Base-by-base conservation (phyloP, 30 jellyfish, hydroid and myxozoan species). In the Aurelia aurita region DNA sequence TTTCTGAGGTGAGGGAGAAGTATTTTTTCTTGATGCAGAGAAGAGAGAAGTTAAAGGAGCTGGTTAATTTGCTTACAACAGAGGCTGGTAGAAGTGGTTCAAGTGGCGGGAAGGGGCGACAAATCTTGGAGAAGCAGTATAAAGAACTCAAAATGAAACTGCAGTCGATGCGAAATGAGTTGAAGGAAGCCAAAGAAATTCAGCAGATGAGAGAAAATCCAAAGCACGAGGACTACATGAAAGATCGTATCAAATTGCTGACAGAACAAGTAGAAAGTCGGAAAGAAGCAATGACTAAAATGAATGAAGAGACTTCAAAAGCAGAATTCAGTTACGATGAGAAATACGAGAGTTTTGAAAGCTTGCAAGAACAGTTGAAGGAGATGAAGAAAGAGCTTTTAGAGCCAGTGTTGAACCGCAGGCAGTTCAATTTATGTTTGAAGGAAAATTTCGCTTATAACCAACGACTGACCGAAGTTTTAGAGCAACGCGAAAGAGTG, bases 401-500 rank as follows among this genome's bases (percentile, higher is more conserved):
- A 19, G 93, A 83, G 51, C 81, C 93, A 32, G 61, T 83, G 43
- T 55, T 83, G 51, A 83, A 83, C 20, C 58, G 93, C 16, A 23
- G 83, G 49, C 87, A 83, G 25, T 83, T 68, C 49, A 83, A 71
- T 46, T 23, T 71, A 49, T 83, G 93, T 44, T 58, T 83, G 85
- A 83, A 83, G 47, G 93, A 83, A 26, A 83, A 83, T 32, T 47
- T 83, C n/a, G 45, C 65, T 20, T 71, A 83, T 34, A 75, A 83
- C 18, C 81, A 71, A 12, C 80, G 77, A 1, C 45, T 83, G 81
- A 68, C 79, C 5, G 81, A 63, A 6, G 84, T 83, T 58, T 25
- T 83, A 22, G 77, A 69, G 16, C 87, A 83, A 47, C 93, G 93
- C 18, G 93, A 83, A 29, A 74, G 57, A 11, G 87, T 83, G 78